A percentile compares a stretch with the other conserved stretches of the same genome.
Evolutionary conservation across 2,797 vertebrate genomes (phyloP).

Genomic region (Danio choprae): DNA sequence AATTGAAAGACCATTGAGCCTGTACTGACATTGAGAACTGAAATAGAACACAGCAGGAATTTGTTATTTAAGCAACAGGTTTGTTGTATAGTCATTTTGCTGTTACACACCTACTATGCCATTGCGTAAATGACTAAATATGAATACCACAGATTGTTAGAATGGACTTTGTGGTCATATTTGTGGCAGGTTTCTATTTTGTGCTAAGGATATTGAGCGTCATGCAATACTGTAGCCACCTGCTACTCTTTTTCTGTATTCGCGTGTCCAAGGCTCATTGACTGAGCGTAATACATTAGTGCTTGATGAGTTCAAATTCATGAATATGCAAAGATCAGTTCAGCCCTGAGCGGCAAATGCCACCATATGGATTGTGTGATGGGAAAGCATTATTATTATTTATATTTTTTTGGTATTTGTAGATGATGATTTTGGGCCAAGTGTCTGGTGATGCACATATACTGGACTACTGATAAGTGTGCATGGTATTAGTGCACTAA

Average conservation of each 20-base stretch:
- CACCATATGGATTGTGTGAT: constrained; percentile 52
- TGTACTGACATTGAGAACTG: constrained; percentile 5
- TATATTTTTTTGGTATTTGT: constrained; percentile 4
- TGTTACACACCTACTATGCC: neutral
- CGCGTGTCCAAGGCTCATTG: neutral
- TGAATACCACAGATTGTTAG: neutral
- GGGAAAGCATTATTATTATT: neutral
- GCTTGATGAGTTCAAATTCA: constrained; percentile 57
- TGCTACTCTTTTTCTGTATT: constrained; percentile 25
- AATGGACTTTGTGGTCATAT: neutral
- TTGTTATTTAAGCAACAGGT: constrained; percentile 1
- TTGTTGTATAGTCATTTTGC: neutral
- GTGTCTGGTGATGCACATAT: neutral
- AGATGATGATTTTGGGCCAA: neutral
- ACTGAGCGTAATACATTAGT: constrained; percentile 58
- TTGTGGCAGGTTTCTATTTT: neutral
- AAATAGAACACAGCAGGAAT: neutral
- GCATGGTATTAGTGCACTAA: too few relatives aligned
- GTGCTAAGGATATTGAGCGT: neutral
- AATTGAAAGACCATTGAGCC: neutral
- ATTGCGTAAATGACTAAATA: neutral
- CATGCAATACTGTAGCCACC: constrained; percentile 8
- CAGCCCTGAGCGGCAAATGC: constrained; percentile 57
- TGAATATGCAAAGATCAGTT: constrained; percentile 43
- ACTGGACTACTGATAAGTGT: too few relatives aligned